Percentiles rank a stretch among this genome's conserved stretches.
These are phyloP conservation scores for Pandemis corylana DNA, from an alignment of 2,888 invertebrate genomes.

Conservation along the genomic window DNA sequence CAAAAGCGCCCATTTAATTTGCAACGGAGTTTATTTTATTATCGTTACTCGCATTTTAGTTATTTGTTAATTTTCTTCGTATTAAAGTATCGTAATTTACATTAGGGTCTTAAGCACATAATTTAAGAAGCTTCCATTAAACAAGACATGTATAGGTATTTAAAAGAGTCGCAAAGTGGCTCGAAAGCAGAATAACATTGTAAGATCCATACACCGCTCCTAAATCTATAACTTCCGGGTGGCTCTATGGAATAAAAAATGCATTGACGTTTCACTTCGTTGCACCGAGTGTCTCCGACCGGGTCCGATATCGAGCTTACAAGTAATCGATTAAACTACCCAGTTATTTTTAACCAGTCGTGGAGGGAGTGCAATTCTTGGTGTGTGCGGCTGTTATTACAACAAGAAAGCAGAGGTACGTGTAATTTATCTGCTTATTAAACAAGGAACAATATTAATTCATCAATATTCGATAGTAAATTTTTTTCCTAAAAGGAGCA, in stretches of 20 bases:
- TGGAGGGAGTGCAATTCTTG: constrained; percentile 11
- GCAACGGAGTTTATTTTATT: too few relatives aligned
- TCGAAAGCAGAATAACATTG: constrained; percentile 7
- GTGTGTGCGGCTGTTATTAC: constrained; percentile 8
- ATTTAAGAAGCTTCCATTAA: too few relatives aligned
- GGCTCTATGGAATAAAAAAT: constrained; percentile 42
- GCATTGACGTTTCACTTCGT: constrained; percentile 31
- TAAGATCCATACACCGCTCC: neutral
- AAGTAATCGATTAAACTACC: constrained; percentile 33
- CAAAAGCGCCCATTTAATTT: too few relatives aligned
- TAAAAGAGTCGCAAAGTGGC: neutral
- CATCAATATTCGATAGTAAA: neutral
- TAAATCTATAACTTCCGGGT: constrained; percentile 32
- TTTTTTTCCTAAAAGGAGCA: neutral
- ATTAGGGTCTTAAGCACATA: too few relatives aligned
- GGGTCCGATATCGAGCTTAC: constrained; percentile 25
- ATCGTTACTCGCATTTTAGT: too few relatives aligned
- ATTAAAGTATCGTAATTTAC: too few relatives aligned
- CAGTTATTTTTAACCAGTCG: constrained; percentile 27
- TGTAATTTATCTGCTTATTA: neutral
- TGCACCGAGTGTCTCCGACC: constrained; percentile 30
- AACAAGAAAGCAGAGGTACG: neutral
- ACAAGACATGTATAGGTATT: too few relatives aligned
- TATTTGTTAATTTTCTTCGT: too few relatives aligned
- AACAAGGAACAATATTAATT: neutral